phyloP scores from a whole-genome alignment of 2,888 invertebrate species.

The Litoditis marina region DNA sequence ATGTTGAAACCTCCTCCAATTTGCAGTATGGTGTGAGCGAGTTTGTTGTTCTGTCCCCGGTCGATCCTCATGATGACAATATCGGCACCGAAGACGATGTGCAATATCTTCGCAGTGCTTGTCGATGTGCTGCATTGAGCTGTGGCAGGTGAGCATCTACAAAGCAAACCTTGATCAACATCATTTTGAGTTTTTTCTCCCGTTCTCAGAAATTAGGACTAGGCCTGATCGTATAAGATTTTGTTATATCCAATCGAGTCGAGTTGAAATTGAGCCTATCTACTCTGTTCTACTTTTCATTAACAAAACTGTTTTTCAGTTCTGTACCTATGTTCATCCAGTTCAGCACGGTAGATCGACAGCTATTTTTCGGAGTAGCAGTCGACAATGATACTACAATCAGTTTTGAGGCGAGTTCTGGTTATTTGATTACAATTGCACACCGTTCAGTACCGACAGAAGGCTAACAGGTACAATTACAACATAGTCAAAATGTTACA shows the following conservation, averaged over 20 bases:
- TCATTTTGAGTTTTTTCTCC: too few relatives aligned
- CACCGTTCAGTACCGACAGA: constrained; percentile 2
- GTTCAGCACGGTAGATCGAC: not conserved
- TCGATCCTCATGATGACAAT: constrained; percentile 20
- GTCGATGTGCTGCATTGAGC: not conserved
- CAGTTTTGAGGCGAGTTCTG: too few relatives aligned
- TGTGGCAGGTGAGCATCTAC: not conserved
- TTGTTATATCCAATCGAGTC: too few relatives aligned
- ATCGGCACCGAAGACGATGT: constrained; percentile 17
- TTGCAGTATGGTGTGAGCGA: constrained; percentile 41
- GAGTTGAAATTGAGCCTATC: too few relatives aligned
- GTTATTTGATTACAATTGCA: constrained; percentile 3
- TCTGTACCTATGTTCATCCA: not conserved
- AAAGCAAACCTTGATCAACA: too few relatives aligned
- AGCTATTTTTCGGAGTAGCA: constrained; percentile 7
- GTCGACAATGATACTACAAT: constrained; percentile 7
- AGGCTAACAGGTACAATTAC: too few relatives aligned
- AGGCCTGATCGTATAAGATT: too few relatives aligned
- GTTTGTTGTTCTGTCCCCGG: constrained; percentile 28
- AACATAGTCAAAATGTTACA: too few relatives aligned
- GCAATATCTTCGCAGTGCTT: not conserved
- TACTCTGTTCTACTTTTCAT: not conserved
- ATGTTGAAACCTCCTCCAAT: too few relatives aligned
- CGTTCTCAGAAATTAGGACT: too few relatives aligned
- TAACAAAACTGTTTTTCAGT: not conserved